phyloP scores from a whole-genome alignment of 1,140 invertebrate species.

The Sycophila sp. region DNA sequence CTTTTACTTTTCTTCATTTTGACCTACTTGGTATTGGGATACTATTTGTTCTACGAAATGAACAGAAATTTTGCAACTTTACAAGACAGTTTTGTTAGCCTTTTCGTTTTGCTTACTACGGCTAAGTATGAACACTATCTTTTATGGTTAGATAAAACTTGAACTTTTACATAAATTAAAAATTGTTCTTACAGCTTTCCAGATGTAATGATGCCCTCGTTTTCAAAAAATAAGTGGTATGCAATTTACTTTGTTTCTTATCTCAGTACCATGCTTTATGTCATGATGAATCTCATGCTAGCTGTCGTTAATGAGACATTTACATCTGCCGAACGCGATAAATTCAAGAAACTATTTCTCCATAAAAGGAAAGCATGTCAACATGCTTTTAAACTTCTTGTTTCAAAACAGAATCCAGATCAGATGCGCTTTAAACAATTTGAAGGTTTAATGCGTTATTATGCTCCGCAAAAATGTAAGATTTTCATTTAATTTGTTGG shows the following conservation, averaged over 20 bases:
- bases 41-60: slow-evolving; percentile 82
- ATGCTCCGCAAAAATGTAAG: slow-evolving; percentile 79
- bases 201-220: slow-evolving; percentile 94
- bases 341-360: slow-evolving; percentile 85
- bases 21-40: slow-evolving; percentile 85
- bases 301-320: slow-evolving; percentile 93
- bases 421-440: slow-evolving; percentile 82
- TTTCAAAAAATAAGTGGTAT: slow-evolving; percentile 81
- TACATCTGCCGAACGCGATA: slow-evolving; percentile 86
- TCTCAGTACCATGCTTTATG: slow-evolving; percentile 85
- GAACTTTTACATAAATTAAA: not conserved
- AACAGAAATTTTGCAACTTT: slow-evolving; percentile 84
- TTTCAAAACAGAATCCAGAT: slow-evolving; percentile 77
- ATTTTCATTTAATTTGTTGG: slow-evolving; percentile 25
- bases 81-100: slow-evolving; percentile 85
- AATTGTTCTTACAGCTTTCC: slow-evolving; percentile 75
- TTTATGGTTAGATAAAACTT: not conserved
- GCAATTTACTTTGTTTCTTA: slow-evolving; percentile 90
- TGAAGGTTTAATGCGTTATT: slow-evolving; percentile 82
- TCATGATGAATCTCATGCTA: slow-evolving; percentile 92
- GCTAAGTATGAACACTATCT: slow-evolving; percentile 80
- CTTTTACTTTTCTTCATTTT: slow-evolving; percentile 87
- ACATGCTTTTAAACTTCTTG: slow-evolving; percentile 82
- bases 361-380: slow-evolving; percentile 87
- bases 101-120: slow-evolving; percentile 90